phyloP scores from a whole-genome alignment of 2,113 vertebrate species.

The Thymallus thymallus region DNA sequence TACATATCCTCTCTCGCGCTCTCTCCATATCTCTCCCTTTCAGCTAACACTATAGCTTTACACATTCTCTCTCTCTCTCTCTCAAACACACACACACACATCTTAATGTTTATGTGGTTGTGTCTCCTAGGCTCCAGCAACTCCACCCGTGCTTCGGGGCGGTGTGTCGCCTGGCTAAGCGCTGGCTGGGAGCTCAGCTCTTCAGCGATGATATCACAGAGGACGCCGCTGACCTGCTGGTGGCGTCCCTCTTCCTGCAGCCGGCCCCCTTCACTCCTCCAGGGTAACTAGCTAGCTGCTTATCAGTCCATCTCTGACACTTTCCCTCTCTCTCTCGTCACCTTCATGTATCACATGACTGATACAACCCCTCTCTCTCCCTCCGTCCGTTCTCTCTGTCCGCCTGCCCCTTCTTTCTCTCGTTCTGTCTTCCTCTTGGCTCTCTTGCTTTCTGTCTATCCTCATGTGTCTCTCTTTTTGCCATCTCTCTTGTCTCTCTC shows the following conservation, averaged over 20 bases:
- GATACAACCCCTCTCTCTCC: too few relatives aligned
- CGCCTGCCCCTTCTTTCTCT: not conserved
- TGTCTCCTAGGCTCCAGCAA: constrained; percentile 84
- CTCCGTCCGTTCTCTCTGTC: too few relatives aligned
- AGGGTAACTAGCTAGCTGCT: constrained; percentile 70
- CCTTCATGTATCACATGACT: constrained; percentile 45
- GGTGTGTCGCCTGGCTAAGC: constrained; percentile 86
- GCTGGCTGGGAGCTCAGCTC: constrained; percentile 90
- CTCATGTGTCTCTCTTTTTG: too few relatives aligned
- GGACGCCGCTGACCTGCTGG: constrained; percentile 87
- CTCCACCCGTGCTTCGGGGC: constrained; percentile 84
- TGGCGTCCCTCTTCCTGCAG: constrained; percentile 87
- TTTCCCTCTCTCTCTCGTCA: not conserved
- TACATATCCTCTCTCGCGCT: not conserved
- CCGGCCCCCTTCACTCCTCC: constrained; percentile 86
- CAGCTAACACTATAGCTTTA: not conserved
- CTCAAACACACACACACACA: not conserved
- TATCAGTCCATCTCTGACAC: not conserved
- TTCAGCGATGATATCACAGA: constrained; percentile 79
- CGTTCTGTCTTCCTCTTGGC: constrained; percentile 15
- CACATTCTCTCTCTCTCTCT: not conserved
- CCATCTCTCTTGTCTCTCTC: constrained; percentile 76
- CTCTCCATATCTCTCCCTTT: too few relatives aligned
- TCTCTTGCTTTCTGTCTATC: constrained; percentile 59
- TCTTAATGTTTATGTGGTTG: not conserved